Conservation (phyloP, 2,888 invertebrate species). For the Apodemia hepburni region DNA sequence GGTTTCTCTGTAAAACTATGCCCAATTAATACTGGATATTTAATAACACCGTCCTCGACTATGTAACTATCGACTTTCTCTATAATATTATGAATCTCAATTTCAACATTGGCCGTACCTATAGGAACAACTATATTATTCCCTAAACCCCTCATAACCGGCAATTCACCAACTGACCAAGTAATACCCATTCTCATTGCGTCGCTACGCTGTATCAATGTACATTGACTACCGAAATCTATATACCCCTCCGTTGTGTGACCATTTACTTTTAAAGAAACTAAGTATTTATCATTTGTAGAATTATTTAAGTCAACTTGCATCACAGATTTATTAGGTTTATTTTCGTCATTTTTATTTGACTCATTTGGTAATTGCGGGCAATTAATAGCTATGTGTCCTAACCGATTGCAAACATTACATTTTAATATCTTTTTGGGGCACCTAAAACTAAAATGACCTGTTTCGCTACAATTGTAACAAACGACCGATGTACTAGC, state of each 20-base stretch:
- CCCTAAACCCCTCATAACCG: not conserved
- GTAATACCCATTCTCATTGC: not conserved
- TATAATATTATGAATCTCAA: not conserved
- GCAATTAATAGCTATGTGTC: conserved; percentile 14
- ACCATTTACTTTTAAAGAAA: conserved; percentile 2
- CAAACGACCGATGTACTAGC: not conserved
- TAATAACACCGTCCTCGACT: conserved; percentile 5
- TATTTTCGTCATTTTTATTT: not conserved
- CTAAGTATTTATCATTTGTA: not conserved
- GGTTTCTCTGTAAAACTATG: conserved; percentile 1
- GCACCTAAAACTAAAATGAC: conserved; percentile 20
- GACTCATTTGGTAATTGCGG: not conserved
- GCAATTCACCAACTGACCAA: not conserved
- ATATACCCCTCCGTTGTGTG: not conserved
- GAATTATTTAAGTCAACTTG: not conserved
- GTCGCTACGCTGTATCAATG: not conserved
- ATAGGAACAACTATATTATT: not conserved
- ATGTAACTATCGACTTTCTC: not conserved
- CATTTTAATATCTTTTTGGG: conserved; percentile 14
- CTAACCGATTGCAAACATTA: conserved; percentile 13
- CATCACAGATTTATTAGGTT: not conserved
- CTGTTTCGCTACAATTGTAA: conserved; percentile 17
- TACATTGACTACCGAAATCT: conserved; percentile 9
- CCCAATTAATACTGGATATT: not conserved
- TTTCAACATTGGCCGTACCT: not conserved